Evolutionary conservation across 2,888 invertebrate species (phyloP), one percentile per base, ranked within the genome.

Genomic region (Drosophila sordidapex): DNA sequence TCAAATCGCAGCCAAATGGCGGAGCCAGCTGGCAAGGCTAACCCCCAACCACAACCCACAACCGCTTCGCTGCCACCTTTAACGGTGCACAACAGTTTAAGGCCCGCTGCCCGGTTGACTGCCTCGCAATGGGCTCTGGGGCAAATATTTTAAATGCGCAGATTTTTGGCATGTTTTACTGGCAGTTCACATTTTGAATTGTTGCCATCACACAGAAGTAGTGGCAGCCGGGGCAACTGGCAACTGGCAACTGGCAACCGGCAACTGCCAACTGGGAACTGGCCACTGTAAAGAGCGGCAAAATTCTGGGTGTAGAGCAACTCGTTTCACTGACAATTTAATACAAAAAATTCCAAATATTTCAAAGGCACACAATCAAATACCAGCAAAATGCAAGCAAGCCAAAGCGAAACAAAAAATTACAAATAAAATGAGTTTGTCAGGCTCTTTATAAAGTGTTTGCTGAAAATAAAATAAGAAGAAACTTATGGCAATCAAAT

Each of bases 161-260:
- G 90, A 85, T 85, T 89, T 85, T 89, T 89, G 90, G 90, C 90
- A 85, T 85, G 90, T 89, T 85, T 85, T 85, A 89, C 90, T 85
- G 84, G 84, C 84, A 84, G 90, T 89, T 87, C 84, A 89, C 90
- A 85, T 89, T 85, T 85, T 85, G 90, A 85, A 89, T 85, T 85
- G 84, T 85, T 85, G 90, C 85, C 90, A 74, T 73, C 61, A 64
- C 63, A 53, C 46, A 46, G 46, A 25, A 46, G 46, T 8, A 8
- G 46, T 4, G 46, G 64, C 38, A 43, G 53, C 35, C 52, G 31
- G 60, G 35, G 31, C 27, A 31, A 33, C 25, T 11, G 46, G 43
- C 31, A 54, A 40, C n/a, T 2, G 27, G 53, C 11, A 54, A 31
- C 59, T 5, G 46, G 43, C 31, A 54, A 40, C n/a, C 3, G 27